Percentiles rank a stretch among this genome's conserved stretches.
Conservation (phyloP, 2,113 vertebrate species). For the Megaceryle maxima region DNA sequence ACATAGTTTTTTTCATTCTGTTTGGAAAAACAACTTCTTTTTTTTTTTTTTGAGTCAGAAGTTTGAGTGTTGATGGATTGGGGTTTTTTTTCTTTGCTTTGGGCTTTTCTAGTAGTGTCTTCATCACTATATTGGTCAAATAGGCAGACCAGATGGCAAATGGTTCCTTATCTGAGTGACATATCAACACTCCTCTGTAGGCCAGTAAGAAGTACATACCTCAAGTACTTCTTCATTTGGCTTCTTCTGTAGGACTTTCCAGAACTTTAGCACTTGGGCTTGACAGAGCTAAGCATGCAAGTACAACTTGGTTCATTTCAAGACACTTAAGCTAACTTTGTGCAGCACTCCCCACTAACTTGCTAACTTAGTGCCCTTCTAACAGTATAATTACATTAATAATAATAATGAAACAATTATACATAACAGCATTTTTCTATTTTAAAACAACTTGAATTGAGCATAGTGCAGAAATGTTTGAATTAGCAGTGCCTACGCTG, state of each 20-base stretch:
- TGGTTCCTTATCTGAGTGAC: background rate
- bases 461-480: background rate
- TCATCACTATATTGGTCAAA: background rate
- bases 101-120: background rate
- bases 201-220: background rate
- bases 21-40: background rate
- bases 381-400: background rate
- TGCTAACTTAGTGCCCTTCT: background rate
- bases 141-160: background rate
- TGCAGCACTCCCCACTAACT: background rate
- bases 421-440: background rate
- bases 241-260: background rate
- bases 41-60: background rate
- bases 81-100: background rate
- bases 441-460: background rate
- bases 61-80: accelerated
- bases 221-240: background rate
- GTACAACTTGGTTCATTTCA: background rate
- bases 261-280: background rate
- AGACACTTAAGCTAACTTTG: background rate
- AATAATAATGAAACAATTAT: background rate
- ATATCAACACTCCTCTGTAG: background rate
- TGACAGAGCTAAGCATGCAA: background rate
- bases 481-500: background rate
- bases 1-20: background rate